Base-by-base conservation (phyloP, 37 sponge, comb jelly and placozoan species). In the Agelas oroides region DNA sequence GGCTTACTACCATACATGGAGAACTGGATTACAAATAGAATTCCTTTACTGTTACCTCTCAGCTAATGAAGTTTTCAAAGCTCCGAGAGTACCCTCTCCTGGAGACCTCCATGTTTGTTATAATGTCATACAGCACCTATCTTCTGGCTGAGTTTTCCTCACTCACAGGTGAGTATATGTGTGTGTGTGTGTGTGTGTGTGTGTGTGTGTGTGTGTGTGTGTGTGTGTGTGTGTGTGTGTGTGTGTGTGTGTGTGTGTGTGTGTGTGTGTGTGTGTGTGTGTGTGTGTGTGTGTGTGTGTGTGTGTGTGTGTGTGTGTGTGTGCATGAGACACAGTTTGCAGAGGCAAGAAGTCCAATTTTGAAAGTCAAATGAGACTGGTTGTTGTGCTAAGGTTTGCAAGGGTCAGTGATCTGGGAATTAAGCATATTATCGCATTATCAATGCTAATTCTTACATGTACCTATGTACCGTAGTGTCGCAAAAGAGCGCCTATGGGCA, bases 121-220 rank as follows among this genome's bases (percentile, higher is more conserved):
- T 98, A 18, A 83, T 98, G 88, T 96, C 96, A 32, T 98, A 95
- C 64, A 77, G 86, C 37, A 86, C 98, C 35, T 98, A 90, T 78
- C 77, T 95, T 0, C 30, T 98, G n/a, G 96, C 96, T 2, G 98
- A 98, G 75, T 76, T 91, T 75, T 86, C 88, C 21, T 68, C 64
- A 1, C 84, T 98, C 16, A 98, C 96, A 64, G 97, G 97, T 97
- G 30, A 33, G 93, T 24, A 34, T 12, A 8, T 46, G 46, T 75
- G 59, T 61, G 25, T 75, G 77, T 59, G 56, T 75, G 59, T 21
- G 59, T 76, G 77, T 18, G 34, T 76, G 60, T 60, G 33, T 15
- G 34, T 41, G 34, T 32, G 38, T 65, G 14, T 76, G 57, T 65
- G 55, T 31, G 60, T 76, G 34, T 33, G 60, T 65, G 39, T 60